phyloP scores from a whole-genome alignment of 2,888 invertebrate species.

The Furcula furcula region DNA sequence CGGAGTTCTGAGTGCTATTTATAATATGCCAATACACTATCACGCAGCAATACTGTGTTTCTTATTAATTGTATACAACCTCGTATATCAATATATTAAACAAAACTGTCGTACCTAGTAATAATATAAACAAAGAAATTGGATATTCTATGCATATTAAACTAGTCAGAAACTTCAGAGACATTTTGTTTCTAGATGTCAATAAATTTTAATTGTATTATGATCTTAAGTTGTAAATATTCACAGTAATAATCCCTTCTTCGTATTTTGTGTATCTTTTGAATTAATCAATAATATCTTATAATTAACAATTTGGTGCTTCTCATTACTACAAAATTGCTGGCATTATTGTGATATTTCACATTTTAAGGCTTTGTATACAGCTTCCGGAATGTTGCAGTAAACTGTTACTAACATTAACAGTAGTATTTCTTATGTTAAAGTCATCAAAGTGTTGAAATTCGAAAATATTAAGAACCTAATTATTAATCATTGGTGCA shows the following conservation, averaged over 20 bases:
- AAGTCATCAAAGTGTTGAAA: conserved; percentile 18
- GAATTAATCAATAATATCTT: conserved; percentile 46
- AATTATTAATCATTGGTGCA: conserved; percentile 48
- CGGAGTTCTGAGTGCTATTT: conserved; percentile 62
- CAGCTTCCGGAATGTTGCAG: conserved; percentile 81
- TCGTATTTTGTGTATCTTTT: conserved; percentile 24
- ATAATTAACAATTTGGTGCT: conserved; percentile 71
- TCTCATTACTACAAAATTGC: conserved; percentile 49
- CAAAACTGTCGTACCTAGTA: conserved; percentile 65
- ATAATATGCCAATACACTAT: conserved; percentile 77
- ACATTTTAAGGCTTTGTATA: conserved; percentile 75
- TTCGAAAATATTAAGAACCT: conserved; percentile 16
- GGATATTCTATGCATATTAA: conserved; percentile 36
- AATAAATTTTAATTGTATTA: conserved; percentile 30
- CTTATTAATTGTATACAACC: conserved; percentile 77
- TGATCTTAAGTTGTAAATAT: conserved; percentile 62
- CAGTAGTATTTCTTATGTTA: conserved; percentile 41
- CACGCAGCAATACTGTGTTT: conserved; percentile 76
- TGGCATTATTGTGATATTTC: conserved; percentile 70
- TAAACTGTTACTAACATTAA: conserved; percentile 76
- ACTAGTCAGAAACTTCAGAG: conserved; percentile 65
- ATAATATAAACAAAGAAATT: conserved; percentile 44
- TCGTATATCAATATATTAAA: conserved; percentile 75
- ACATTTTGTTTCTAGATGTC: conserved; percentile 27
- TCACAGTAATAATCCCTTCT: conserved; percentile 47